Evolutionary conservation across 2,113 vertebrate species (phyloP).

Genomic region (Eulacestoma nigropectus): DNA sequence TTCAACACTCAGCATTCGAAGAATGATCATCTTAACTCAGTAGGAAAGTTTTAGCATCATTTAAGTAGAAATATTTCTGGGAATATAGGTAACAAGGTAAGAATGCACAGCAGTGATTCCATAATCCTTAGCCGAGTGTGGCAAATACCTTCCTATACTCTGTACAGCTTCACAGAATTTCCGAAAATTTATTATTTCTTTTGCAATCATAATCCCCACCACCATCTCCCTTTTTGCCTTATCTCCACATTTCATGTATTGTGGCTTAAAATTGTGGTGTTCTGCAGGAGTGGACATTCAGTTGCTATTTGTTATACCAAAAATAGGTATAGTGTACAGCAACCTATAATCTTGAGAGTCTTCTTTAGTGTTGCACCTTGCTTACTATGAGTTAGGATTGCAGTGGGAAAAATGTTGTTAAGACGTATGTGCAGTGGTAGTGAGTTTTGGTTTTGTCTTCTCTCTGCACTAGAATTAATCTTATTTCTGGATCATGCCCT

Average conservation of each 20-base stretch:
- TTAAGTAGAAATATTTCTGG: not conserved
- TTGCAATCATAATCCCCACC: not conserved
- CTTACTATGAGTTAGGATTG: not conserved
- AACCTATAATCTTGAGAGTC: not conserved
- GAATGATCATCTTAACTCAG: not conserved
- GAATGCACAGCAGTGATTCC: not conserved
- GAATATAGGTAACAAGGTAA: not conserved
- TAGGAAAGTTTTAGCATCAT: not conserved
- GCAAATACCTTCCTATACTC: not conserved
- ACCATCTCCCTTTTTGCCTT: fast-evolving
- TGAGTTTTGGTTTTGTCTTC: not conserved
- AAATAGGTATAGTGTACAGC: not conserved
- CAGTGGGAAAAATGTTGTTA: not conserved
- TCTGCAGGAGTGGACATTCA: not conserved
- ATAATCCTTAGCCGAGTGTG: not conserved
- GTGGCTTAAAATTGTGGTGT: not conserved
- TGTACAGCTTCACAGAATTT: not conserved
- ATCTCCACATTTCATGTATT: fast-evolving
- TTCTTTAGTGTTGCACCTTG: not conserved
- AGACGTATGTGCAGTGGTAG: not conserved
- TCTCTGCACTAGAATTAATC: not conserved
- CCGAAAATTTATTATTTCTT: not conserved
- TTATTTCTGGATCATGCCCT: not conserved
- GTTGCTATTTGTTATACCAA: not conserved
- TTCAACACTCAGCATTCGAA: not conserved